Evolutionary conservation across 2,888 invertebrate species (phyloP).

Genomic region (Myopa testacea): DNA sequence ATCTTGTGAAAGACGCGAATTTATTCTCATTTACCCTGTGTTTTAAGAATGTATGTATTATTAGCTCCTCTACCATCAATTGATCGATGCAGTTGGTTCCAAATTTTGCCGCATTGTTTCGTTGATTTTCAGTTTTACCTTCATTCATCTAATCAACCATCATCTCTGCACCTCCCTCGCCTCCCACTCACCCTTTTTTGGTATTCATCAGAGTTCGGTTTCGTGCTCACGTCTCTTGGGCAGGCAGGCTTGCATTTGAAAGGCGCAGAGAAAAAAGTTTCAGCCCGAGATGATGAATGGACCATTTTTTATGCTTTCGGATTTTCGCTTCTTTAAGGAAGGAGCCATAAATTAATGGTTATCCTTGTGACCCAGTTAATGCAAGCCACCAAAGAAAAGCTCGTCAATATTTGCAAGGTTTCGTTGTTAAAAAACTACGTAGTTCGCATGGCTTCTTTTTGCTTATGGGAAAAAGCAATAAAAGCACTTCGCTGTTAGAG

Average conservation of each 20-base stretch:
- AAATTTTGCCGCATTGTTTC: slow-evolving; percentile 14
- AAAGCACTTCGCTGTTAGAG: no score
- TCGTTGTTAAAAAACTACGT: neutral
- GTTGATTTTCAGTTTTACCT: neutral
- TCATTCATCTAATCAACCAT: neutral
- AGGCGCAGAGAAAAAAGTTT: neutral
- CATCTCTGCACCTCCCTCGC: neutral
- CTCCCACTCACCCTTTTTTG: neutral
- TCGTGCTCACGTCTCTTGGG: neutral
- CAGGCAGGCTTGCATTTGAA: neutral
- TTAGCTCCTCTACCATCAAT: slow-evolving; percentile 12
- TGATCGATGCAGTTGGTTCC: slow-evolving; percentile 45
- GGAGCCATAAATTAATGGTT: slow-evolving; percentile 51
- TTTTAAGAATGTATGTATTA: neutral
- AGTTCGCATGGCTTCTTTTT: no score
- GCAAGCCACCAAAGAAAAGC: neutral
- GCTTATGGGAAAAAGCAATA: no score
- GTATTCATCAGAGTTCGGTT: neutral
- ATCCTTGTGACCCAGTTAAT: slow-evolving; percentile 50
- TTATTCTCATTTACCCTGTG: neutral
- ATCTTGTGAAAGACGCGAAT: neutral
- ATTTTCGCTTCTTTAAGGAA: slow-evolving; percentile 31
- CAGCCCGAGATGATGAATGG: slow-evolving; percentile 32
- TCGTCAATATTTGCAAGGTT: neutral
- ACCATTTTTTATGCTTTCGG: slow-evolving; percentile 26